phyloP scores from a whole-genome alignment of 1,140 invertebrate species.

The Mylabris phalerata region DNA sequence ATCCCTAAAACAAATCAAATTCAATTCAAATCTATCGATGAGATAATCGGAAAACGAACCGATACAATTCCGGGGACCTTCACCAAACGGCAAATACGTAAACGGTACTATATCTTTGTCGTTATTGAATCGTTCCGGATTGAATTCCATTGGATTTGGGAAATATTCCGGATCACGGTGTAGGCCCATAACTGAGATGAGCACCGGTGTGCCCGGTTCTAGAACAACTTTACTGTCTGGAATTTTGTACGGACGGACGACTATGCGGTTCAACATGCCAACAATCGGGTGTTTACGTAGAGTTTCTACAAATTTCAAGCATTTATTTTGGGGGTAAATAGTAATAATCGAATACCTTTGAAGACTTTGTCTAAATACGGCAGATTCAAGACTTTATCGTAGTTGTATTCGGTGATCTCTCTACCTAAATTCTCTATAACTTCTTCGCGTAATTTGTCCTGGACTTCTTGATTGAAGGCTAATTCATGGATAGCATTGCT shows the following conservation, averaged over 20 bases:
- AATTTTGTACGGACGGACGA: conserved; percentile 35
- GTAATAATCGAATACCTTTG: conserved; percentile 35
- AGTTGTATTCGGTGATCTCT: conserved; percentile 45
- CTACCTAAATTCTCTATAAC: conserved; percentile 43
- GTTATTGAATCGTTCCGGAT: conserved; percentile 52
- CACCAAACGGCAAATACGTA: conserved; percentile 51
- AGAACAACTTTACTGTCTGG: conserved; percentile 25
- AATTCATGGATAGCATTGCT: conserved; percentile 51
- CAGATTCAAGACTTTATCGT: conserved; percentile 49
- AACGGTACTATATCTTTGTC: conserved; percentile 41
- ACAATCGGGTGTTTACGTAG: conserved; percentile 40
- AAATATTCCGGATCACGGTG: conserved; percentile 45
- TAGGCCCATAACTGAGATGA: conserved; percentile 30
- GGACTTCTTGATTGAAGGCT: conserved; percentile 53
- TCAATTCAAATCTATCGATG: conserved; percentile 2
- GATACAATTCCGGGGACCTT: conserved; percentile 52
- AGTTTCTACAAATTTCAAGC: conserved; percentile 33
- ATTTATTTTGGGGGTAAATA: neutral
- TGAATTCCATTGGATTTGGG: conserved; percentile 52
- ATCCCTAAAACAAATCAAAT: conserved; percentile 24
- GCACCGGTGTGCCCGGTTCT: conserved; percentile 30
- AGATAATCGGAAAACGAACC: conserved; percentile 29
- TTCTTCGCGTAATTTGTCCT: conserved; percentile 52
- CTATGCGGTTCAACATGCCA: conserved; percentile 35
- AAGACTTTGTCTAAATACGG: conserved; percentile 51